phyloP scores from a whole-genome alignment of 1,140 invertebrate genomes.

The Maniola jurtina region DNA sequence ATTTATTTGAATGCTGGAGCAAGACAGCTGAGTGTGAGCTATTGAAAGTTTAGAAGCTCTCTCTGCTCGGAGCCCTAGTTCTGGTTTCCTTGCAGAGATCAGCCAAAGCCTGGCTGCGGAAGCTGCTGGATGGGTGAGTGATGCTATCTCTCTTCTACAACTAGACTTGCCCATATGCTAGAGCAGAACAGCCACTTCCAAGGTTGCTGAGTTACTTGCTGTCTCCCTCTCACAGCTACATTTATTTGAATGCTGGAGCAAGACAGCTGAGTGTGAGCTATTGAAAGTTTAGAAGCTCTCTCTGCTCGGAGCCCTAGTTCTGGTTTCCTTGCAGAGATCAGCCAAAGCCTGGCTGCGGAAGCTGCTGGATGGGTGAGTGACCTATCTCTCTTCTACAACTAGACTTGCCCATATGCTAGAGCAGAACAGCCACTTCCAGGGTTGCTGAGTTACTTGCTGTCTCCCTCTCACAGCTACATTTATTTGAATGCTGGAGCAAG shows the following conservation, averaged over 20 bases:
- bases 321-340: constrained; percentile 73
- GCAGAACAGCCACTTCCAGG: too few species aligned
- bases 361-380: constrained; percentile 59
- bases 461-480: constrained; percentile 53
- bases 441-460: too few species aligned
- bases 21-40: constrained; percentile 68
- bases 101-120: constrained; percentile 70
- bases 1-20: constrained; percentile 63
- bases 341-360: constrained; percentile 68
- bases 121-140: constrained; percentile 60
- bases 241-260: constrained; percentile 63
- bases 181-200: too few species aligned
- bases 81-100: constrained; percentile 71
- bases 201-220: too few species aligned
- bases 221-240: constrained; percentile 51
- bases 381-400: too few species aligned
- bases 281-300: constrained; percentile 72
- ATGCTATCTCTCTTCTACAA: too few species aligned
- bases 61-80: constrained; percentile 66
- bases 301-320: constrained; percentile 68
- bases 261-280: constrained; percentile 70
- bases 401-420: too few species aligned
- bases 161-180: too few species aligned
- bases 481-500: constrained; percentile 63
- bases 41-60: constrained; percentile 75